Conservation (phyloP, 2,888 invertebrate genomes). For the Kryphioiulus occultus region DNA sequence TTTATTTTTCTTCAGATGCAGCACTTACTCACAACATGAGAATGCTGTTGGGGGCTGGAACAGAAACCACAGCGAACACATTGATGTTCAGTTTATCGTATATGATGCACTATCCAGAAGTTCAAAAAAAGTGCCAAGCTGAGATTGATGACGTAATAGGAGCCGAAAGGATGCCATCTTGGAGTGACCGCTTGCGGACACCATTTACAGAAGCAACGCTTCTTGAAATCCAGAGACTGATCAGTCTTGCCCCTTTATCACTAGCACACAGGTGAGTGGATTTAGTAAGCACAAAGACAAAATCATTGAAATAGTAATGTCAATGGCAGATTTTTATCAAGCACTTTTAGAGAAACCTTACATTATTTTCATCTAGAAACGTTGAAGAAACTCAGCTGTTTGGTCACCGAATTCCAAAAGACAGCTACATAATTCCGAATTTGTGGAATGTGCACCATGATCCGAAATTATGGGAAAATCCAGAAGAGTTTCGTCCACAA, state of each 20-base stretch:
- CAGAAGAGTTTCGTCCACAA: constrained; percentile 21
- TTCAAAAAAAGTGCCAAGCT: constrained; percentile 48
- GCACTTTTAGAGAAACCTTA: too few species aligned
- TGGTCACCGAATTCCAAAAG: constrained; percentile 36
- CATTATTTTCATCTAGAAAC: not conserved
- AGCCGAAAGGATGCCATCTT: constrained; percentile 37
- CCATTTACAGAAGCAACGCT: not conserved
- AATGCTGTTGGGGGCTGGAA: constrained; percentile 45
- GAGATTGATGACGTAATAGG: constrained; percentile 49
- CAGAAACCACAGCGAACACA: constrained; percentile 49
- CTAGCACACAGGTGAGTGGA: not conserved
- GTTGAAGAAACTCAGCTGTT: not conserved
- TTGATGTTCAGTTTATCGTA: constrained; percentile 45
- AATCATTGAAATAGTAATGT: too few species aligned
- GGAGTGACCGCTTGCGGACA: not conserved
- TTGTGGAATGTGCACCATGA: constrained; percentile 11
- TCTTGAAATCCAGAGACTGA: not conserved
- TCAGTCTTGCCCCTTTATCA: not conserved
- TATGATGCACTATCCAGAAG: constrained; percentile 49
- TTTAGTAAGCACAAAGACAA: too few species aligned
- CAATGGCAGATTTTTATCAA: too few species aligned
- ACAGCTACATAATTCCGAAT: constrained; percentile 38
- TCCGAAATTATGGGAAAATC: constrained; percentile 44
- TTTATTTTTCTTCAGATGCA: not conserved
- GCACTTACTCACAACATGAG: not conserved